Evolutionary conservation across 2,113 vertebrate species (phyloP).

Genomic region (Dicerorhinus sumatrensis): DNA sequence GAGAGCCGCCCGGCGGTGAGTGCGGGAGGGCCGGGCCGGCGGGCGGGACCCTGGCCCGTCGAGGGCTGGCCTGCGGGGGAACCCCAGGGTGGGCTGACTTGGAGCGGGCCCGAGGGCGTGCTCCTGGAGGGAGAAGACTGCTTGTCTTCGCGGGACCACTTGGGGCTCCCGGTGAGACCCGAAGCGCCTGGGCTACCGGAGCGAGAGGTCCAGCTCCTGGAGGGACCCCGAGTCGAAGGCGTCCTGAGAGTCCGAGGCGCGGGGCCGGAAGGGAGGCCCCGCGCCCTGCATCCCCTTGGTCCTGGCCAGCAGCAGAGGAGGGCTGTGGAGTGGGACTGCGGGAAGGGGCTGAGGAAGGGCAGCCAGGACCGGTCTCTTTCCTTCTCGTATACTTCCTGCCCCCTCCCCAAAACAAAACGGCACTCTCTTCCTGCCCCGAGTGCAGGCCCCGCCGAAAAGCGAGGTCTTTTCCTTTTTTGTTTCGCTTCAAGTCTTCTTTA

Average conservation of each 20-base stretch:
- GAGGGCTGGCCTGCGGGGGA: background rate
- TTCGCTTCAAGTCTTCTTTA: background rate
- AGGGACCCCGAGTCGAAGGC: background rate
- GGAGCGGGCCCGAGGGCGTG: background rate
- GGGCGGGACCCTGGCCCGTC: background rate
- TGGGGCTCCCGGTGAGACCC: background rate
- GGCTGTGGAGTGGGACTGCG: background rate
- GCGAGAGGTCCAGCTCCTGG: background rate
- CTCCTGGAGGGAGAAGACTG: background rate
- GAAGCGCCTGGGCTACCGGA: background rate
- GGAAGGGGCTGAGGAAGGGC: background rate
- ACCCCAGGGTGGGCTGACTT: background rate
- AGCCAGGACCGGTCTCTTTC: background rate
- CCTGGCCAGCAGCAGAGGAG: background rate
- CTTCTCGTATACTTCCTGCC: background rate
- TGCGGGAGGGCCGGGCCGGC: background rate
- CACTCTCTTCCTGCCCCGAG: background rate
- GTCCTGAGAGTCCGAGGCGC: background rate
- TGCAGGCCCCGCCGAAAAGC: constrained; percentile 48
- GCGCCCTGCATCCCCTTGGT: background rate
- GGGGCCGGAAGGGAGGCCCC: background rate
- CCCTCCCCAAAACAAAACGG: background rate
- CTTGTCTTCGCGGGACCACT: background rate
- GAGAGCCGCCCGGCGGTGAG: constrained; percentile 55
- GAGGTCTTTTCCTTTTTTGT: background rate